These are phyloP conservation scores for Hirundo rustica DNA, from an alignment of 2,797 vertebrate genomes.

Conservation along the genomic window DNA sequence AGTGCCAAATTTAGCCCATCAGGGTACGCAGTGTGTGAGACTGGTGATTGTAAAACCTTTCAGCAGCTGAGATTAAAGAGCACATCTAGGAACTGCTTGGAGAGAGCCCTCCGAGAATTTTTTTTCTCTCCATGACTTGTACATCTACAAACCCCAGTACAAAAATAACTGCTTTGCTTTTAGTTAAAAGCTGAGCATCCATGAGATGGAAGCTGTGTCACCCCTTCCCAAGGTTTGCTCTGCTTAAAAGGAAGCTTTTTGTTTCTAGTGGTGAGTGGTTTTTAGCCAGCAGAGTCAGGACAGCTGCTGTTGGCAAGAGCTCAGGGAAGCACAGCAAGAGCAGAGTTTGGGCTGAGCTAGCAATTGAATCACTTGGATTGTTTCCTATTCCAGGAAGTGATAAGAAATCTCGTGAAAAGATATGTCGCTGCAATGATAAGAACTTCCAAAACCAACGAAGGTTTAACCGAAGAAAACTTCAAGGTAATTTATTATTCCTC, in stretches of 20 bases:
- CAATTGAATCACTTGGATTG: background rate
- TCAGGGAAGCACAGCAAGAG: background rate
- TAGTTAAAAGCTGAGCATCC: background rate
- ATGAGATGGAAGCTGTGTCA: background rate
- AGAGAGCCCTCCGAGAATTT: background rate
- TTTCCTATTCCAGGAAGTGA: slow-evolving; percentile 86
- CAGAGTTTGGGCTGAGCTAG: background rate
- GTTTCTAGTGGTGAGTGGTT: background rate
- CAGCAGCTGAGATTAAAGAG: background rate
- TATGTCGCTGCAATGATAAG: slow-evolving; percentile 96
- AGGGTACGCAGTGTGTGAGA: background rate
- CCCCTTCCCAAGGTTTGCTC: background rate
- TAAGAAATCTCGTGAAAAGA: slow-evolving; percentile 92
- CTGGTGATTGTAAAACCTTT: background rate
- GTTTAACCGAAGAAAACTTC: slow-evolving; percentile 95
- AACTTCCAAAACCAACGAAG: slow-evolving; percentile 94
- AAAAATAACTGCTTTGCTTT: background rate
- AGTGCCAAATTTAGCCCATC: background rate
- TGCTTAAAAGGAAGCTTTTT: background rate
- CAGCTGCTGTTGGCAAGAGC: background rate
- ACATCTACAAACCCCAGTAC: background rate
- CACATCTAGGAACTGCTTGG: background rate
- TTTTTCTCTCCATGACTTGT: background rate
- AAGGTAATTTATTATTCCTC: slow-evolving; percentile 79
- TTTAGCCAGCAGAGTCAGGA: background rate